phyloP scores from a whole-genome alignment of 2,797 vertebrate genomes.

The Tachyglossus aculeatus region DNA sequence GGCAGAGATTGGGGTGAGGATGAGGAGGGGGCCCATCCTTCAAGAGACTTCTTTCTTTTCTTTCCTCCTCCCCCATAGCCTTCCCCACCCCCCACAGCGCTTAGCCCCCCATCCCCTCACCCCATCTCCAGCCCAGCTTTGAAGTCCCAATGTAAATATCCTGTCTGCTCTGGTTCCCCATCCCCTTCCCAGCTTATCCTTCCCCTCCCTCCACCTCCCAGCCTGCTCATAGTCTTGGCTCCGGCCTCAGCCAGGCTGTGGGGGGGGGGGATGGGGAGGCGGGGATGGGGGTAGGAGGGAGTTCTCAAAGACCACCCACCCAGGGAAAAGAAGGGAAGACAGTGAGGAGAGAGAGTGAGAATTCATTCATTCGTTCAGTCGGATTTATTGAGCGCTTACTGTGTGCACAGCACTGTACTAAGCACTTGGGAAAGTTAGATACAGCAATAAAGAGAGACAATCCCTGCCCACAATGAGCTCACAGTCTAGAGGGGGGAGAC shows the following conservation, averaged over 20 bases:
- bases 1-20: no score
- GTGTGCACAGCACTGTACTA: no score
- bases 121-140: constrained; percentile 36
- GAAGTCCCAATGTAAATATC: constrained; percentile 66
- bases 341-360: no score
- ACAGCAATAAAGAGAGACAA: no score
- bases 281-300: not conserved
- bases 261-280: not conserved
- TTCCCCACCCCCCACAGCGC: not conserved
- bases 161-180: constrained; percentile 54
- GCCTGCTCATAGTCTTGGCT: constrained; percentile 35
- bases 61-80: not conserved
- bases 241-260: constrained; percentile 10
- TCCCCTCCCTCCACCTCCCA: constrained; percentile 36
- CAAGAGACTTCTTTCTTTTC: no score
- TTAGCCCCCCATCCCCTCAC: not conserved
- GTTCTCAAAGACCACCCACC: constrained; percentile 24
- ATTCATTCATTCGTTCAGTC: no score
- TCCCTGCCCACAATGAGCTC: no score
- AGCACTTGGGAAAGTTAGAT: no score
- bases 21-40: no score
- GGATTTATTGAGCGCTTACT: no score
- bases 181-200: constrained; percentile 27
- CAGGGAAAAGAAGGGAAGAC: no score
- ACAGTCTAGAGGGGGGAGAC: no score